Evolutionary conservation across 1,140 invertebrate genomes (phyloP).

Genomic region (Lycorma delicatula): DNA sequence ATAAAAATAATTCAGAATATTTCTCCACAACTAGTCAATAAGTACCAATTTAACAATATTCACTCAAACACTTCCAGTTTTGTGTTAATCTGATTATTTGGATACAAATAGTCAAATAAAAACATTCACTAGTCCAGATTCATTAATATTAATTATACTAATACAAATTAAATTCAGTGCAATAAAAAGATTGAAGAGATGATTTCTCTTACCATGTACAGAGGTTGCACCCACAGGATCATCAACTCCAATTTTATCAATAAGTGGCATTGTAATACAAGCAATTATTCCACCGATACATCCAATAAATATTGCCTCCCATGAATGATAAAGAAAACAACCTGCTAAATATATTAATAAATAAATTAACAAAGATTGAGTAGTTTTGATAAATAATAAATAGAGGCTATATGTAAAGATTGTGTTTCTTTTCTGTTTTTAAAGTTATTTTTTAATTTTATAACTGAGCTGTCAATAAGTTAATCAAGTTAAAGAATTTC

Average conservation of each 20-base stretch:
- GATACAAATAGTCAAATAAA: neutral
- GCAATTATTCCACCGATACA: conserved; percentile 65
- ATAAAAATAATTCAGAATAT: neutral
- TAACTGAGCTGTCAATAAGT: too few relatives aligned
- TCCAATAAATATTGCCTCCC: conserved; percentile 80
- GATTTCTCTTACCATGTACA: conserved; percentile 57
- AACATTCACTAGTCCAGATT: neutral
- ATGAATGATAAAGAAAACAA: conserved; percentile 76
- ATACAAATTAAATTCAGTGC: neutral
- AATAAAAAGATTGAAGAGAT: neutral
- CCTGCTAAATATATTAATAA: conserved; percentile 49
- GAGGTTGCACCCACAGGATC: conserved; percentile 86
- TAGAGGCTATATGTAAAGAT: too few relatives aligned
- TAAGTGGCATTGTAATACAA: conserved; percentile 56
- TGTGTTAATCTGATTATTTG: too few relatives aligned
- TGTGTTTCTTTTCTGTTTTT: too few relatives aligned
- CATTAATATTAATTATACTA: neutral
- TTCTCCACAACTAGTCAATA: neutral
- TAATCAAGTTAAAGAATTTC: too few relatives aligned
- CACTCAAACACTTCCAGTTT: too few relatives aligned
- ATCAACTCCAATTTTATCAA: conserved; percentile 70
- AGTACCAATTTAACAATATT: conserved; percentile 4
- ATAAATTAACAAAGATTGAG: too few relatives aligned
- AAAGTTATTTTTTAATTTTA: too few relatives aligned
- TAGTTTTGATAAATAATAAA: too few relatives aligned